A percentile compares a stretch with the other conserved stretches of the same genome.
Evolutionary conservation across 2,113 vertebrate genomes (phyloP).

Genomic region (Lynx canadensis): DNA sequence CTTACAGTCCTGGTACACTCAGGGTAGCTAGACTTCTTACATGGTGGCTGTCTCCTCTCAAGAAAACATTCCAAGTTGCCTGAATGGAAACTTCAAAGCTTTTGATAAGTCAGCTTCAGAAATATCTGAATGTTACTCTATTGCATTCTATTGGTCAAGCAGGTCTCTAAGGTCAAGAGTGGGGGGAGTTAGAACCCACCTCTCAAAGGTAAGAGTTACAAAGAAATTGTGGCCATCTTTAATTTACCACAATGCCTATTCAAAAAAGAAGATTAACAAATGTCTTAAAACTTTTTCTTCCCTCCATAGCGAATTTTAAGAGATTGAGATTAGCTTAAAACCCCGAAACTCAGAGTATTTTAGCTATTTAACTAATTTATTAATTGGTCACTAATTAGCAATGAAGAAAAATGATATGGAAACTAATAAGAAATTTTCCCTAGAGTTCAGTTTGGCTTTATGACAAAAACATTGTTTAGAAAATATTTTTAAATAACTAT

Average conservation of each 20-base stretch:
- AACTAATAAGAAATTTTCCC: neutral
- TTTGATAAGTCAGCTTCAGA: neutral
- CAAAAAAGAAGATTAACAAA: neutral
- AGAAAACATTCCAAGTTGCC: neutral
- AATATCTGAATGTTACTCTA: neutral
- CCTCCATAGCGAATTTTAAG: neutral
- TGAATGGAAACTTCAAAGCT: neutral
- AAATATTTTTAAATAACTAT: neutral
- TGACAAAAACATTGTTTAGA: neutral
- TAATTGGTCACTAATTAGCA: conserved; percentile 2
- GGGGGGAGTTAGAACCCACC: neutral
- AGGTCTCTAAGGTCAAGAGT: neutral
- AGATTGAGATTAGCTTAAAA: neutral
- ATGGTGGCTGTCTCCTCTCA: neutral
- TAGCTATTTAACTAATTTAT: neutral
- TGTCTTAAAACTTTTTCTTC: conserved; percentile 6
- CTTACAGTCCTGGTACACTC: neutral
- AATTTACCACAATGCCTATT: neutral
- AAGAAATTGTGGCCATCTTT: neutral
- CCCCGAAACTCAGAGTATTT: neutral
- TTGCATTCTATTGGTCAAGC: neutral
- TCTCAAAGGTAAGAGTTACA: neutral
- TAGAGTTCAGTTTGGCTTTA: neutral
- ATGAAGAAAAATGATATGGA: neutral
- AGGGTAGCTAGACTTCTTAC: neutral